Conservation (phyloP, 2,888 invertebrate species). For the Chydorus sphaericus region DNA sequence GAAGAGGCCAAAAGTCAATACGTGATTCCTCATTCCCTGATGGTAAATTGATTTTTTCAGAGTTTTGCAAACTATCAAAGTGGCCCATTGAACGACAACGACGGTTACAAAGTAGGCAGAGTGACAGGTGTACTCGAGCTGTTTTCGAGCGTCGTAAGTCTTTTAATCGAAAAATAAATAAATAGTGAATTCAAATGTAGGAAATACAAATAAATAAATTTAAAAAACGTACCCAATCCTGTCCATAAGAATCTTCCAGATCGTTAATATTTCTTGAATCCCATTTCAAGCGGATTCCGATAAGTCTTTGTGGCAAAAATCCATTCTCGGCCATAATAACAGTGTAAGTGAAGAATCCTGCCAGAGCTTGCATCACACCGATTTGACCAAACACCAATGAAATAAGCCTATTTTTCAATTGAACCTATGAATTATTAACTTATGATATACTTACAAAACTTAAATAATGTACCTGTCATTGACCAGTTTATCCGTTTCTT, state of each 20-base stretch:
- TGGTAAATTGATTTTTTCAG: slow-evolving; percentile 90
- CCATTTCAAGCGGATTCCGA: slow-evolving; percentile 95
- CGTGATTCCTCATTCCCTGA: slow-evolving; percentile 68
- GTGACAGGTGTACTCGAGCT: slow-evolving; percentile 92
- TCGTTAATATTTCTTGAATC: slow-evolving; percentile 98
- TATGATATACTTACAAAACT: too few relatives aligned
- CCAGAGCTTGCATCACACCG: slow-evolving; percentile 99
- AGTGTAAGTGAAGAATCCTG: slow-evolving; percentile 99
- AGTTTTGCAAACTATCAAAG: slow-evolving; percentile 95
- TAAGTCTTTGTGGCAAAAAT: slow-evolving; percentile 73
- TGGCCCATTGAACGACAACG: slow-evolving; percentile 96
- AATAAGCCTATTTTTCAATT: slow-evolving; percentile 56
- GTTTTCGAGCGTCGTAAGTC: slow-evolving; percentile 92
- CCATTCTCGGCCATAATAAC: slow-evolving; percentile 99
- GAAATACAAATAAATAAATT: too few relatives aligned
- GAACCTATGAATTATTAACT: background rate
- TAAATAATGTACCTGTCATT: slow-evolving; percentile 78
- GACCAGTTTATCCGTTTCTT: slow-evolving; percentile 79
- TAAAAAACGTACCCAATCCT: slow-evolving; percentile 76
- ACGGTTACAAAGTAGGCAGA: slow-evolving; percentile 97
- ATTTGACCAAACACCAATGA: slow-evolving; percentile 99
- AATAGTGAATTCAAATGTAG: too few relatives aligned
- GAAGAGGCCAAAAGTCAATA: slow-evolving; percentile 9
- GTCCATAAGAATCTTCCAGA: slow-evolving; percentile 93
- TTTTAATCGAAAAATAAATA: slow-evolving; percentile 31